A percentile compares a stretch with the other conserved stretches of the same genome.
Evolutionary conservation across 2,113 vertebrate species (phyloP).

Genomic region (Bettongia penicillata): DNA sequence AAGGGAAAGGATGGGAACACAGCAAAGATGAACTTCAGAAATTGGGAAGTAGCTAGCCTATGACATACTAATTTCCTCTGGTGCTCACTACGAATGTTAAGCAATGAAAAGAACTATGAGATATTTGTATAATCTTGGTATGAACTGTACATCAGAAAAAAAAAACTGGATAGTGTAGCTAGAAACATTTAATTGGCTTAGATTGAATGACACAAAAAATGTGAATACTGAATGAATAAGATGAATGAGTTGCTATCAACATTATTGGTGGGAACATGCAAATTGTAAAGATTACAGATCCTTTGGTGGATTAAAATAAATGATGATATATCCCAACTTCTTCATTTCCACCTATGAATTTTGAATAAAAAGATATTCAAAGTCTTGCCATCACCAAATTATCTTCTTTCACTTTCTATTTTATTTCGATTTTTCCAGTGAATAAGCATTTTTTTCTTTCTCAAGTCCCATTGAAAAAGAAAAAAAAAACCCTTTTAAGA

Average conservation of each 20-base stretch:
- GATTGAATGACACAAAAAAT: neutral
- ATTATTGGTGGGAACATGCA: neutral
- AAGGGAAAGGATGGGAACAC: neutral
- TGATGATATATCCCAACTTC: neutral
- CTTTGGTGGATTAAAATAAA: neutral
- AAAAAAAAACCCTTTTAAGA: neutral
- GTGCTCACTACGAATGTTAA: neutral
- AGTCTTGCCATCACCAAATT: neutral
- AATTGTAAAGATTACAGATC: neutral
- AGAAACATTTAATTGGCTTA: neutral
- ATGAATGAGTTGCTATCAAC: neutral
- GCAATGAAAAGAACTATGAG: neutral
- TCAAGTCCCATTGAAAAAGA: neutral
- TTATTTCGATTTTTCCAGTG: neutral
- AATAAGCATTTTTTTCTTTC: neutral
- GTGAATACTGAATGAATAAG: neutral
- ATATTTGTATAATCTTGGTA: neutral
- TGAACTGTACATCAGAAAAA: neutral
- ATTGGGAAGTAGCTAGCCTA: neutral
- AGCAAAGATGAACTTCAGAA: neutral
- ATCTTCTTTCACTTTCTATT: neutral
- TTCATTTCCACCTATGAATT: neutral
- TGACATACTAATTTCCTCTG: neutral
- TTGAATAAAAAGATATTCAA: neutral
- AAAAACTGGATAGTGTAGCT: neutral